These are phyloP conservation scores for Fulmarus glacialis DNA, from an alignment of 2,113 vertebrate genomes.

Conservation along the genomic window DNA sequence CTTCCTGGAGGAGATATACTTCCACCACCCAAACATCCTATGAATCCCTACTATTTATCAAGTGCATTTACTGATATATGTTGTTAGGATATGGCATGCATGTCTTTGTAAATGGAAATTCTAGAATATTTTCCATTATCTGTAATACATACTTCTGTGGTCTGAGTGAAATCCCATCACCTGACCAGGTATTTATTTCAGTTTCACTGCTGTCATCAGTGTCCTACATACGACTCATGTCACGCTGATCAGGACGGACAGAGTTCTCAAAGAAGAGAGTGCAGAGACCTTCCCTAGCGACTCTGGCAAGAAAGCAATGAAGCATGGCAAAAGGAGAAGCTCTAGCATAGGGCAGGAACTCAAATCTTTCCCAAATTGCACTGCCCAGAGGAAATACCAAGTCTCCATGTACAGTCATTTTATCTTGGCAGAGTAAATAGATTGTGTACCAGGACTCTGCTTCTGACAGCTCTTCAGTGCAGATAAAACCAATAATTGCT, in stretches of 20 bases:
- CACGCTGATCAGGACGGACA: not conserved
- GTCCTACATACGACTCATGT: not conserved
- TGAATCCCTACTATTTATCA: not conserved
- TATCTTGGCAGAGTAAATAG: constrained; percentile 20
- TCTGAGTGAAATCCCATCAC: not conserved
- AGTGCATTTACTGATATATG: not conserved
- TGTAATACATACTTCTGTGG: accelerated
- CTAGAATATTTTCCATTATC: not conserved
- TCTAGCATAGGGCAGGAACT: not conserved
- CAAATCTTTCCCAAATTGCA: not conserved
- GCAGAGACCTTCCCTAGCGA: not conserved
- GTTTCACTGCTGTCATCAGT: not conserved
- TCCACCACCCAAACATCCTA: not conserved
- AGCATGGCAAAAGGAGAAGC: not conserved
- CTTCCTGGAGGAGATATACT: not conserved
- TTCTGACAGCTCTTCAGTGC: constrained; percentile 30
- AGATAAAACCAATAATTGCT: constrained; percentile 59
- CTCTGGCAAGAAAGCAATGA: not conserved
- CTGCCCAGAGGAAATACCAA: not conserved
- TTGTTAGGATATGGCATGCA: not conserved
- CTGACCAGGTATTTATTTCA: not conserved
- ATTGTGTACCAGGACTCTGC: not conserved
- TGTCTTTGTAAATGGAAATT: not conserved
- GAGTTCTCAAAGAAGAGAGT: not conserved
- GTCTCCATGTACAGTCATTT: not conserved